These are phyloP conservation scores for Conchocele bisecta DNA, from an alignment of 2,888 invertebrate species.

Conservation along the genomic window DNA sequence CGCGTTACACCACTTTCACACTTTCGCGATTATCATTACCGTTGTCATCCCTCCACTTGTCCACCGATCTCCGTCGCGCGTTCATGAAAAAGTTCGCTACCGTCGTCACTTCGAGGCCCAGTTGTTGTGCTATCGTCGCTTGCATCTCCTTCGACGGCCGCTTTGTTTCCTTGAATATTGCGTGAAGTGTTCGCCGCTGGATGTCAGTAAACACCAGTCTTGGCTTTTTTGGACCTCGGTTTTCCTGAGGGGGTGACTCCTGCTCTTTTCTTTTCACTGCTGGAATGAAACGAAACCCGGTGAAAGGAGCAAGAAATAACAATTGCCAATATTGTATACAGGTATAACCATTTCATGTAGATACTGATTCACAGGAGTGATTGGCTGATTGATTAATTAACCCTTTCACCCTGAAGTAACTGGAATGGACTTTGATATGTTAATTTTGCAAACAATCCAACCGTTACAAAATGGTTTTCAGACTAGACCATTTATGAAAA, in stretches of 20 bases:
- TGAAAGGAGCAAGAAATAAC: neutral
- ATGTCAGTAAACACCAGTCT: conserved; percentile 99
- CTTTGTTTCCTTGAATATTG: conserved; percentile 99
- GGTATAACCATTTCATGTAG: neutral
- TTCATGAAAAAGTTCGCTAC: conserved; percentile 99
- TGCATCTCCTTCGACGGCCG: conserved; percentile 99
- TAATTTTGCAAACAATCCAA: too few species aligned
- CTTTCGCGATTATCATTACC: conserved; percentile 84
- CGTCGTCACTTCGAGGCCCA: conserved; percentile 98
- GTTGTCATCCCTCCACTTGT: conserved; percentile 97
- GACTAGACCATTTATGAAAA: too few species aligned
- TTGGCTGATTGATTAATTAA: too few species aligned
- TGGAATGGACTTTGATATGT: too few species aligned
- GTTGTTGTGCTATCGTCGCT: conserved; percentile 98
- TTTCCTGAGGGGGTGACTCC: conserved; percentile 76
- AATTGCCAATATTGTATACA: neutral
- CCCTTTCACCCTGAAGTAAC: too few species aligned
- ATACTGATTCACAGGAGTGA: neutral
- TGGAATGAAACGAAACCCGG: conserved; percentile 80
- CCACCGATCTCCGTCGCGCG: conserved; percentile 93
- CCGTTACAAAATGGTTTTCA: too few species aligned
- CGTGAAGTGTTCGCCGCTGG: conserved; percentile 99
- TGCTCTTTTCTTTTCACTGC: conserved; percentile 88
- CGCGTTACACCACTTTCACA: too few species aligned
- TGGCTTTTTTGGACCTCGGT: conserved; percentile 96